A percentile compares a stretch with the other conserved stretches of the same genome.
These are phyloP conservation scores for Podarcis cretensis DNA, from an alignment of 2,113 vertebrate species.

Conservation along the genomic window DNA sequence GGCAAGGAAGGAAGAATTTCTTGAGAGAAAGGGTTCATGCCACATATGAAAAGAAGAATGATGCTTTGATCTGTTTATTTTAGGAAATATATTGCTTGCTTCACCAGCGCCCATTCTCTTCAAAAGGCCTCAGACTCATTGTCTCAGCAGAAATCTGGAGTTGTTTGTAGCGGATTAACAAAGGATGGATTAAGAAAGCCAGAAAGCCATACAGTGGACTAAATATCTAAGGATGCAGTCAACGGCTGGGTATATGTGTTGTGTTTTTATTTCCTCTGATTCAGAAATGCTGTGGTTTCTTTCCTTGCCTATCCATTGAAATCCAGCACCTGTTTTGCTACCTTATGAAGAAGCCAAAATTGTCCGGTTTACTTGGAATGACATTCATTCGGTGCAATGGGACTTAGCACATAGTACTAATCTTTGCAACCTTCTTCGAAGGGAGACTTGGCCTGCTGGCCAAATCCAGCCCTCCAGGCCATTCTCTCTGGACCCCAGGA, in stretches of 20 bases:
- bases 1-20: rapidly evolving
- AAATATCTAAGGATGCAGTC: conserved; percentile 49
- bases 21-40: conserved; percentile 3
- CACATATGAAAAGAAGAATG: conserved; percentile 57
- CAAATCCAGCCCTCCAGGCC: no score
- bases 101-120: conserved; percentile 35
- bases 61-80: conserved; percentile 43
- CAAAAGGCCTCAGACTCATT: conserved; percentile 59
- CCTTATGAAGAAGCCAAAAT: conserved; percentile 62
- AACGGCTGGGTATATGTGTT: conserved; percentile 41
- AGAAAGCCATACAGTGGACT: conserved; percentile 34
- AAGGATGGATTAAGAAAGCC: conserved; percentile 49
- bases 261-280: not conserved
- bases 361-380: conserved; percentile 35
- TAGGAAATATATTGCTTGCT: conserved; percentile 48
- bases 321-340: conserved; percentile 45
- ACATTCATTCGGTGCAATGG: not conserved
- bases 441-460: no score
- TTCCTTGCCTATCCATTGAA: not conserved
- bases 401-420: no score
- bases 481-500: no score
- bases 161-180: conserved; percentile 58
- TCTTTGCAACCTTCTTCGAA: no score
- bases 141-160: conserved; percentile 42
- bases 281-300: not conserved